phyloP scores from a whole-genome alignment of 2,797 vertebrate genomes.

The Notolepis coatsorum region DNA sequence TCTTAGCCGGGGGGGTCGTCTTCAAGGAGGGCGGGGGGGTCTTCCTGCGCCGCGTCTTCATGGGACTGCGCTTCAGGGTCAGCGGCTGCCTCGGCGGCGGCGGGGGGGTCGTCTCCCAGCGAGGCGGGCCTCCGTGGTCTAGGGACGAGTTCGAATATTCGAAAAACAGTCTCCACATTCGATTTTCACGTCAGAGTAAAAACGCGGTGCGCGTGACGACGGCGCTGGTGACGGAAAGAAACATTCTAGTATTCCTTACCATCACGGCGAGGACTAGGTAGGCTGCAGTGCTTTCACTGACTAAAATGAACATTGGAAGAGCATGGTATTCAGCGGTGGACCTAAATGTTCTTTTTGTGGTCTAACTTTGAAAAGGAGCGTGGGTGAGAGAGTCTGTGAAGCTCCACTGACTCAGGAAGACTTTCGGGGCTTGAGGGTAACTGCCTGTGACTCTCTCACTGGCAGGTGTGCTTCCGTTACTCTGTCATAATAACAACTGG shows the following conservation, averaged over 20 bases:
- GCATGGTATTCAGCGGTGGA: no score
- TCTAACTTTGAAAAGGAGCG: slow-evolving; percentile 62
- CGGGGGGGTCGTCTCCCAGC: slow-evolving; percentile 89
- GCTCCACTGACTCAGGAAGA: slow-evolving; percentile 76
- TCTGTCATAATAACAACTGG: no score
- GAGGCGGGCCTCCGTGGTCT: slow-evolving; percentile 87
- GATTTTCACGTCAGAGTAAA: no score
- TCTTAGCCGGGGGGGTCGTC: slow-evolving; percentile 85
- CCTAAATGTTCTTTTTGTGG: slow-evolving; percentile 43
- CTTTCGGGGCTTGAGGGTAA: slow-evolving; percentile 84
- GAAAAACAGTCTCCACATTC: no score
- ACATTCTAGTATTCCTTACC: slow-evolving; percentile 65
- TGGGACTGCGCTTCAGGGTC: slow-evolving; percentile 82
- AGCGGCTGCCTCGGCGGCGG: slow-evolving; percentile 64
- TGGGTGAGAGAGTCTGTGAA: slow-evolving; percentile 67
- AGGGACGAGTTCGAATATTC: slow-evolving; percentile 95
- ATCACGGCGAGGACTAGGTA: slow-evolving; percentile 21
- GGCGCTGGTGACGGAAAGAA: slow-evolving; percentile 91
- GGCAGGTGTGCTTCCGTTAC: slow-evolving; percentile 77
- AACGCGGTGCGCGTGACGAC: slow-evolving; percentile 86
- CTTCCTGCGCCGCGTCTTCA: slow-evolving; percentile 88
- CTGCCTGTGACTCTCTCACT: slow-evolving; percentile 81
- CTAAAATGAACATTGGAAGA: slow-evolving; percentile 29
- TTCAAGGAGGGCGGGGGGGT: slow-evolving; percentile 81
- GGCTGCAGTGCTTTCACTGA: slow-evolving; percentile 16